Evolutionary conservation across 2,797 vertebrate genomes (phyloP).

Genomic region (Antrozous pallidus): DNA sequence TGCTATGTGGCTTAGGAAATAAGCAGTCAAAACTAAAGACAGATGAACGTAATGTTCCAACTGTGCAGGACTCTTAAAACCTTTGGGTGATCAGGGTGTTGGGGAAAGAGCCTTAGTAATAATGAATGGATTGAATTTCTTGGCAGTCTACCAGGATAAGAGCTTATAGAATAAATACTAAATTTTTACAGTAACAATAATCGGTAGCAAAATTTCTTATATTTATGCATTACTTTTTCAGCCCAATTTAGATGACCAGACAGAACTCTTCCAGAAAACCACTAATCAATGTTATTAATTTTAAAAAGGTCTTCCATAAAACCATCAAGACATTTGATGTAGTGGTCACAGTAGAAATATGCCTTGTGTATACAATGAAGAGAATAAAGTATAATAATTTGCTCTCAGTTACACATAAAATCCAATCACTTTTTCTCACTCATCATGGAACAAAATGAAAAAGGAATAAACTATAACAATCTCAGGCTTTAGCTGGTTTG

Average conservation of each 20-base stretch:
- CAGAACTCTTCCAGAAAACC: neutral
- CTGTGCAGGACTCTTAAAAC: neutral
- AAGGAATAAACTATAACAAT: conserved; percentile 5
- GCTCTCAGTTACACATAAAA: neutral
- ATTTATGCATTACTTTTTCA: neutral
- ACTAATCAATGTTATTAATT: neutral
- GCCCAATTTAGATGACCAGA: neutral
- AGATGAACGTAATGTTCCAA: neutral
- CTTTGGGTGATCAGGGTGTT: neutral
- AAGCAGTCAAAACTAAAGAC: neutral
- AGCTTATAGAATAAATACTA: neutral
- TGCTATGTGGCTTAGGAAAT: neutral
- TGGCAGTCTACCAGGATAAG: neutral
- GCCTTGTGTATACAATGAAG: neutral
- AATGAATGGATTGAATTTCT: neutral
- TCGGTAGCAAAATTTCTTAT: neutral
- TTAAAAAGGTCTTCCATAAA: neutral
- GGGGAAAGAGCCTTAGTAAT: neutral
- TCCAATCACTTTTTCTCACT: neutral
- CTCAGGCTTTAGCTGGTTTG: too few species aligned
- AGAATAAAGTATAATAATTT: neutral
- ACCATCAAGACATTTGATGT: neutral
- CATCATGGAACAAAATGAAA: neutral
- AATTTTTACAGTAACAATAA: neutral
- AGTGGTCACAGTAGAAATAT: neutral